These are phyloP conservation scores for Lampropteryx suffumata DNA, from an alignment of 2,888 invertebrate species.

Conservation along the genomic window DNA sequence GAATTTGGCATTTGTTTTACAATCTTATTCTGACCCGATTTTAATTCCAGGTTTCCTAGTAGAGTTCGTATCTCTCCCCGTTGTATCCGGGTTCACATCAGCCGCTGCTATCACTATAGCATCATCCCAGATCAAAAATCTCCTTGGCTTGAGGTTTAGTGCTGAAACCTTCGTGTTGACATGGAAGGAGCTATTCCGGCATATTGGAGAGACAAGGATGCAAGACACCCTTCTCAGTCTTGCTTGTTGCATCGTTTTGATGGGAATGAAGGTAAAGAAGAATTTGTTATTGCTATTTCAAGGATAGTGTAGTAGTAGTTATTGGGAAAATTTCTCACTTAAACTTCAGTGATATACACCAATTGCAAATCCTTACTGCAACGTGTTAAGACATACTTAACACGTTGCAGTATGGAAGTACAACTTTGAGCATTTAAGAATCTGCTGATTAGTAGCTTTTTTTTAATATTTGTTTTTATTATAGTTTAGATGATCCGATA, in stretches of 20 bases:
- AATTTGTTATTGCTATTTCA: conserved; percentile 6
- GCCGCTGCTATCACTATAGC: conserved; percentile 90
- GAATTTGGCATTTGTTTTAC: no score
- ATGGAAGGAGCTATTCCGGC: conserved; percentile 79
- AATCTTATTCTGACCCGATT: no score
- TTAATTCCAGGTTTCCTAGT: conserved; percentile 86
- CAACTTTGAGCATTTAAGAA: no score
- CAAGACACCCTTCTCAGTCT: conserved; percentile 85
- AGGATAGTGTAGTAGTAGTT: background rate
- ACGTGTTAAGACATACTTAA: no score
- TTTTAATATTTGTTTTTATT: no score
- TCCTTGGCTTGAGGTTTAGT: conserved; percentile 84
- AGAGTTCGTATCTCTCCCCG: conserved; percentile 88
- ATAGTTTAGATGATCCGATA: no score
- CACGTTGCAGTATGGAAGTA: no score
- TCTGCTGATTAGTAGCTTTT: no score
- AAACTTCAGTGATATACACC: no score
- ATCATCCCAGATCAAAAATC: conserved; percentile 87
- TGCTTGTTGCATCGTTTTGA: conserved; percentile 82
- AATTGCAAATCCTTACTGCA: no score
- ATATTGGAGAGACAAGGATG: conserved; percentile 79
- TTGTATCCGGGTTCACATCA: conserved; percentile 89
- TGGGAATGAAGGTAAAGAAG: conserved; percentile 83
- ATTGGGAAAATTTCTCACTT: no score
- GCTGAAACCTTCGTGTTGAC: conserved; percentile 85